Conservation (phyloP, 1,140 invertebrate genomes). For the Trypoxylus dichotomus region DNA sequence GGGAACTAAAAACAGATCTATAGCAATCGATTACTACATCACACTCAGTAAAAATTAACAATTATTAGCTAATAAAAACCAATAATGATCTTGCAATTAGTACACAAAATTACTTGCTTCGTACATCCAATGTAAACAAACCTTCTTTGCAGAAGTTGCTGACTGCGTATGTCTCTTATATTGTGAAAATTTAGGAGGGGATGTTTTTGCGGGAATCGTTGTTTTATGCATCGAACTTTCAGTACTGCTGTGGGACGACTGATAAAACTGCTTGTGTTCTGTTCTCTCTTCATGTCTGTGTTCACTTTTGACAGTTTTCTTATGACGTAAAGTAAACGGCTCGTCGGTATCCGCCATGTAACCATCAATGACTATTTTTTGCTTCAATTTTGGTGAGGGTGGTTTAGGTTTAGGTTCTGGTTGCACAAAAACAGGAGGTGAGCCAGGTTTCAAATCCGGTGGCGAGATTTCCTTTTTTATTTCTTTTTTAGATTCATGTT, state of each 20-base stretch:
- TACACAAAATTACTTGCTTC: neutral
- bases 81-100: neutral
- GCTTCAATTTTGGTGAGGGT: slow-evolving; percentile 62
- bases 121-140: slow-evolving; percentile 41
- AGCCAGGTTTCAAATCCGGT: slow-evolving; percentile 56
- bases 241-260: slow-evolving; percentile 39
- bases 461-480: slow-evolving; percentile 40
- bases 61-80: neutral
- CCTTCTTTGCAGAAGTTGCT: slow-evolving; percentile 49
- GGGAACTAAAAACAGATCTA: no score
- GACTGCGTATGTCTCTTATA: slow-evolving; percentile 40
- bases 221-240: slow-evolving; percentile 42
- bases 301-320: slow-evolving; percentile 49
- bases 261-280: slow-evolving; percentile 42
- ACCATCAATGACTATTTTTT: slow-evolving; percentile 55
- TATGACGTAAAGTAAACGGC: slow-evolving; percentile 52
- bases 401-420: slow-evolving; percentile 54
- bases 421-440: slow-evolving; percentile 59
- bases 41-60: neutral
- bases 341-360: slow-evolving; percentile 76
- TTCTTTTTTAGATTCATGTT: slow-evolving; percentile 34
- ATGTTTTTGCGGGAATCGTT: slow-evolving; percentile 40
- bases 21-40: neutral
- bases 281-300: slow-evolving; percentile 46
- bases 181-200: slow-evolving; percentile 40